Base-by-base conservation (phyloP, 2,113 vertebrate species). In the Bubo scandiacus region DNA sequence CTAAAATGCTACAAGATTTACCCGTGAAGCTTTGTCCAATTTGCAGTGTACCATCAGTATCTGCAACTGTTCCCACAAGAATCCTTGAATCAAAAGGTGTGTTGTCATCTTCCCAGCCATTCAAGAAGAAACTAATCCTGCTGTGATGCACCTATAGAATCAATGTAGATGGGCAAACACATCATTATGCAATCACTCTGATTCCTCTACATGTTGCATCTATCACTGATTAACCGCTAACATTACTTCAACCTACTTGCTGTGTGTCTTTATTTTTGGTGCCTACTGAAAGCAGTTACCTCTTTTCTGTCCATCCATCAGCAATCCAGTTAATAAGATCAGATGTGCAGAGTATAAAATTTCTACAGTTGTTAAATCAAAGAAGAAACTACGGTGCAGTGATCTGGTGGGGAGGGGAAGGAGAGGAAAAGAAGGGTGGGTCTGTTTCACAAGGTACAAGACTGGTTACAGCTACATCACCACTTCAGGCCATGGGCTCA, bases 101-200 rank as follows among this genome's bases (percentile, higher is more conserved):
- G 45, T 97, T 97, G 83, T 99, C 98, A 65, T 99, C 98, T 97
- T 99, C 99, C 71, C 99, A 97, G 14, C 99, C 99, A 95, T 99
- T 97, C 94, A 99, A 91, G 94, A 99, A 99, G 79, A 99, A 98
- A 97, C 98, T 99, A 95, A 98, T 97, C 90, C 95, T 98, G 83
- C 95, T 98, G 62, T 98, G 97, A 87, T 99, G 98, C 8, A 99
- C 98, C 99, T 99, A 93, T 11, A 97, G 96, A 81, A 95, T 67
- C 91, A 91, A 57, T 22, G 27, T 25, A 63, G 93, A 79, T 3
- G 13, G 25, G 8, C 7, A 92, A 88, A 81, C 5, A 68, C 7
- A 57, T 22, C 43, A 38, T 80, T 78, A 90, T 23, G 20, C n/a
- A 91, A 72, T 45, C 10, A 21, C 22, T 77, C 86, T 61, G 26